phyloP scores from a whole-genome alignment of 1,140 invertebrate species.

The Saccostrea cuccullata region DNA sequence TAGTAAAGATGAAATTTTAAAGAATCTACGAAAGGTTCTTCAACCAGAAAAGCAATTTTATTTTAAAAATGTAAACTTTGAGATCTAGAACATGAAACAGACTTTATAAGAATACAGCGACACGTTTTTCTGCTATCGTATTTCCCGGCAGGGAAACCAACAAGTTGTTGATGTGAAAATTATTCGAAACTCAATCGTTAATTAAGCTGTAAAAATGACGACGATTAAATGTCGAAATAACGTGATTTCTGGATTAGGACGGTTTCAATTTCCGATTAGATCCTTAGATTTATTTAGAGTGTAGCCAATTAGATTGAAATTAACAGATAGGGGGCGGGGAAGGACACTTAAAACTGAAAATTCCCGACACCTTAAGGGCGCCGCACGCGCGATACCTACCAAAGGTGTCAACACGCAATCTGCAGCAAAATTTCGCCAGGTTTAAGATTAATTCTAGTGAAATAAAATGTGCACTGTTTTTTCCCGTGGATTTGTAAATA shows the following conservation, averaged over 20 bases:
- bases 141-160: constrained; percentile 19
- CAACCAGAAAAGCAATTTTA: too few species aligned
- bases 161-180: constrained; percentile 15
- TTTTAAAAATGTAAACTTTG: too few species aligned
- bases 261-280: constrained; percentile 33
- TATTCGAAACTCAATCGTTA: constrained; percentile 19
- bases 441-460: constrained; percentile 6
- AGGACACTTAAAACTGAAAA: not conserved
- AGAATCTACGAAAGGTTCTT: too few species aligned
- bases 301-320: constrained; percentile 31
- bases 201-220: constrained; percentile 12
- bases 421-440: constrained; percentile 2
- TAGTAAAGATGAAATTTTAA: too few species aligned
- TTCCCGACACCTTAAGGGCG: constrained; percentile 17
- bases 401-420: constrained; percentile 18
- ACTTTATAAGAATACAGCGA: not conserved
- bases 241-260: constrained; percentile 33
- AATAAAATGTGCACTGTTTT: constrained; percentile 16
- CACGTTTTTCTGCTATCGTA: constrained; percentile 2
- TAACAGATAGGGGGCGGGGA: constrained; percentile 6
- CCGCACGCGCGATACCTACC: constrained; percentile 4
- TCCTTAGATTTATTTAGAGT: constrained; percentile 21
- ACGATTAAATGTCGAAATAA: constrained; percentile 19
- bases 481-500: constrained; percentile 7
- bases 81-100: not conserved